These are phyloP conservation scores for Orius insidiosus DNA, from an alignment of 1,140 invertebrate genomes.

Conservation along the genomic window DNA sequence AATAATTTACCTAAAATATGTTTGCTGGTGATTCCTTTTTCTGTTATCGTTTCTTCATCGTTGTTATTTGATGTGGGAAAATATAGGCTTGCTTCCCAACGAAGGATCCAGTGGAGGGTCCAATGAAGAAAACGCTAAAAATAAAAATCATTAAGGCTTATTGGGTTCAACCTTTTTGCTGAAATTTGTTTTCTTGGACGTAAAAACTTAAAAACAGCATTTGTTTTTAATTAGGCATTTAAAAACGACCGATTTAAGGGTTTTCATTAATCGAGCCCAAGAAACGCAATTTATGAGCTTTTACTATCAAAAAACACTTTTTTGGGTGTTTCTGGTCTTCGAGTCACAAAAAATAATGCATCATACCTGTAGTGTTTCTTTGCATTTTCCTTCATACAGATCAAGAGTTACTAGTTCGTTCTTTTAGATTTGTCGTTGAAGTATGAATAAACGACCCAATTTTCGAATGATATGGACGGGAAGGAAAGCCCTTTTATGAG, in stretches of 20 bases:
- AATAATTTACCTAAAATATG: constrained; percentile 61
- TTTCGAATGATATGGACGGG: constrained; percentile 87
- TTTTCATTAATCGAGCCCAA: too few relatives aligned
- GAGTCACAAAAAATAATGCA: not conserved
- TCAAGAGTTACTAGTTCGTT: constrained; percentile 85
- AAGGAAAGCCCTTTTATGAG: constrained; percentile 60
- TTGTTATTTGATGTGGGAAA: constrained; percentile 59
- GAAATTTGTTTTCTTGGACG: too few relatives aligned
- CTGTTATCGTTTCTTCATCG: constrained; percentile 72
- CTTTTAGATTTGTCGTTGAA: constrained; percentile 86
- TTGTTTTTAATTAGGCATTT: too few relatives aligned
- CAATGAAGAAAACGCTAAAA: constrained; percentile 64
- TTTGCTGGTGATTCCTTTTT: constrained; percentile 88
- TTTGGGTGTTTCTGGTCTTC: too few relatives aligned
- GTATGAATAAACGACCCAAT: constrained; percentile 90
- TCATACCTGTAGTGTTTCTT: constrained; percentile 52
- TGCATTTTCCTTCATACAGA: constrained; percentile 81
- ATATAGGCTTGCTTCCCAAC: constrained; percentile 82
- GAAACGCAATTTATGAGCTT: too few relatives aligned
- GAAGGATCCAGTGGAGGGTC: constrained; percentile 53
- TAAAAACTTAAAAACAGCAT: too few relatives aligned
- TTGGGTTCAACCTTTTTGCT: too few relatives aligned
- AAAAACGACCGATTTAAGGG: too few relatives aligned
- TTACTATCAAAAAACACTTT: too few relatives aligned
- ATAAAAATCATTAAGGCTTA: constrained; percentile 4